Evolutionary conservation across 2,888 invertebrate genomes (phyloP).

Genomic region (Nymphalis c-album): DNA sequence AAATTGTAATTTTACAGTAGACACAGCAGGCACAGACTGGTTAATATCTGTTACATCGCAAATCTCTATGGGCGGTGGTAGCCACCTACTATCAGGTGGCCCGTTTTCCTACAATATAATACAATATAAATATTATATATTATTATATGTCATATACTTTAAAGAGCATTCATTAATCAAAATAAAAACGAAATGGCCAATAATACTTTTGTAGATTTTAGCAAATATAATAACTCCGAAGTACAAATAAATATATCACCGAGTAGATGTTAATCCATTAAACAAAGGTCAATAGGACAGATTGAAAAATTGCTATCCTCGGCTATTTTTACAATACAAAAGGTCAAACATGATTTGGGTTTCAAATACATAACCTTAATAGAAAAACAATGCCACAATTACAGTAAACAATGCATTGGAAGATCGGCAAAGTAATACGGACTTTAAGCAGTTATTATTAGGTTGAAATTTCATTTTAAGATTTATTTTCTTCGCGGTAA

Average conservation of each 20-base stretch:
- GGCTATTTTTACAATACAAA: slow-evolving; percentile 21
- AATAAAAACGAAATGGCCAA: too few species aligned
- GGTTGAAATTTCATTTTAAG: too few species aligned
- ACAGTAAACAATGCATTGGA: background rate
- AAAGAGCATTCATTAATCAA: too few species aligned
- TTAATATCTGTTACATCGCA: too few species aligned
- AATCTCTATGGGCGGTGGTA: too few species aligned
- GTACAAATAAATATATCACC: background rate
- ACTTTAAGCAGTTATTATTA: background rate
- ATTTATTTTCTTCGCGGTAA: too few species aligned
- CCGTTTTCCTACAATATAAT: too few species aligned
- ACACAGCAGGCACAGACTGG: too few species aligned
- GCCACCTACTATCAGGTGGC: too few species aligned
- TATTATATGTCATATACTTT: too few species aligned
- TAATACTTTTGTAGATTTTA: background rate
- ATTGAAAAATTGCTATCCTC: slow-evolving; percentile 28
- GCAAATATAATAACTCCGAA: background rate
- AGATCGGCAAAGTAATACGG: background rate
- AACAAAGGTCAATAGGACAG: slow-evolving; percentile 20
- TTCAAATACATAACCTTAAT: slow-evolving; percentile 22
- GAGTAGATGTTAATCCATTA: background rate
- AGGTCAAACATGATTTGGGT: slow-evolving; percentile 29
- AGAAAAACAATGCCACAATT: slow-evolving; percentile 6
- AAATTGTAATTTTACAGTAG: too few species aligned
- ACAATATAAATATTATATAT: too few species aligned